A percentile compares a stretch with the other conserved stretches of the same genome.
These are phyloP conservation scores for Acleris literana DNA, from an alignment of 2,888 invertebrate species.

Conservation along the genomic window DNA sequence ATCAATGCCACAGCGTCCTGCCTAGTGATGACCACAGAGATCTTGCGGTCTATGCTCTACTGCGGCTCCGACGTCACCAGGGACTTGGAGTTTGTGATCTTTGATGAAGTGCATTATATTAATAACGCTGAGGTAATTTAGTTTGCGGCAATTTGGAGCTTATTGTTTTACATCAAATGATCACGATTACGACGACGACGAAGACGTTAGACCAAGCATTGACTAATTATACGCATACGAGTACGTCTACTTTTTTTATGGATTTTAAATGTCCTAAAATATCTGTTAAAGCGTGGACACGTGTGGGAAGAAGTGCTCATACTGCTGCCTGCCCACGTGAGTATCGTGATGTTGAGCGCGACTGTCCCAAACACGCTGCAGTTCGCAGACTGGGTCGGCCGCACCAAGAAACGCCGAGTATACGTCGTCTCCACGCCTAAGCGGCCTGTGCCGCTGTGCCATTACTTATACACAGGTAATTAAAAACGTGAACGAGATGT, in stretches of 20 bases:
- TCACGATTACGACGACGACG: too few relatives aligned
- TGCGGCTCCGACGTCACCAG: slow-evolving; percentile 96
- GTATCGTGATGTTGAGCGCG: slow-evolving; percentile 98
- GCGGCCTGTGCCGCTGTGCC: slow-evolving; percentile 97
- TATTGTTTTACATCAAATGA: not conserved
- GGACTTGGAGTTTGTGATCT: slow-evolving; percentile 99
- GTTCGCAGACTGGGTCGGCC: slow-evolving; percentile 97
- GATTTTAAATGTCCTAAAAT: not conserved
- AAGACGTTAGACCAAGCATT: too few relatives aligned
- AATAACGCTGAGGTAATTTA: slow-evolving; percentile 93
- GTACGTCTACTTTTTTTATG: too few relatives aligned
- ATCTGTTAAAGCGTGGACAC: slow-evolving; percentile 90
- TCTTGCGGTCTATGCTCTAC: slow-evolving; percentile 97
- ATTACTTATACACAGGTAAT: slow-evolving; percentile 93
- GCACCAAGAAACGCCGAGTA: slow-evolving; percentile 92
- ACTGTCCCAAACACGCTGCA: slow-evolving; percentile 98
- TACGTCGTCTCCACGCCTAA: slow-evolving; percentile 97
- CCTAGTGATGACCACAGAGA: slow-evolving; percentile 99
- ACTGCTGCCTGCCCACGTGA: slow-evolving; percentile 96
- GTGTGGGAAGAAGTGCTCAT: slow-evolving; percentile 99
- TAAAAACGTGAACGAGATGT: too few relatives aligned
- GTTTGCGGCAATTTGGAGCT: too few relatives aligned
- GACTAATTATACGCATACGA: too few relatives aligned
- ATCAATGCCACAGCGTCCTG: slow-evolving; percentile 97
- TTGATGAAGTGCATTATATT: slow-evolving; percentile 99